Percentiles rank a stretch among this genome's conserved stretches.
Evolutionary conservation across 2,113 vertebrate genomes (phyloP).

Genomic region (Hepsetus odoe): DNA sequence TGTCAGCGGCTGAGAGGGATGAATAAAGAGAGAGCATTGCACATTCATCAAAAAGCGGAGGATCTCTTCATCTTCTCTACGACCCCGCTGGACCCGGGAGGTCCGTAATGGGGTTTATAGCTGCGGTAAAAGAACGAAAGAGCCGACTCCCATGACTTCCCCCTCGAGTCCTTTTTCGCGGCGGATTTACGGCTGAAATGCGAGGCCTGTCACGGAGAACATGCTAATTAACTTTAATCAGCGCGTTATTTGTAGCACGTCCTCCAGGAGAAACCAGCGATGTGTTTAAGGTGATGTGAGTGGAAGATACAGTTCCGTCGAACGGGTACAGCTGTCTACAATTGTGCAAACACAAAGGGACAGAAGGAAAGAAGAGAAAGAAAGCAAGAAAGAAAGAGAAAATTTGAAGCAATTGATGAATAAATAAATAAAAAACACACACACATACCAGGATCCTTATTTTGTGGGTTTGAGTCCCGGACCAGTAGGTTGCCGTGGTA

Average conservation of each 20-base stretch:
- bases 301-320: too few species aligned
- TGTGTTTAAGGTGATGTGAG: not conserved
- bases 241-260: not conserved
- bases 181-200: not conserved
- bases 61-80: slow-evolving; percentile 31
- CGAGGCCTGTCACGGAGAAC: slow-evolving; percentile 3
- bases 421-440: too few species aligned
- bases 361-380: too few species aligned
- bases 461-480: too few species aligned
- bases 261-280: not conserved
- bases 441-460: too few species aligned
- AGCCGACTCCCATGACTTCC: not conserved
- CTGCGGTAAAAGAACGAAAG: not conserved
- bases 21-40: slow-evolving; percentile 28
- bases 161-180: not conserved
- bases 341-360: too few species aligned
- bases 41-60: slow-evolving; percentile 44
- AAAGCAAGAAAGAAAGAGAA: too few species aligned
- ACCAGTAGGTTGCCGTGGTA: too few species aligned
- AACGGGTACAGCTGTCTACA: too few species aligned
- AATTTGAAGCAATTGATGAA: too few species aligned
- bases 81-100: not conserved
- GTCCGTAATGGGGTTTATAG: not conserved
- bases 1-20: slow-evolving; percentile 35
- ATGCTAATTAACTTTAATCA: not conserved